phyloP scores from a whole-genome alignment of 2,113 vertebrate species.

The Lathamus discolor region DNA sequence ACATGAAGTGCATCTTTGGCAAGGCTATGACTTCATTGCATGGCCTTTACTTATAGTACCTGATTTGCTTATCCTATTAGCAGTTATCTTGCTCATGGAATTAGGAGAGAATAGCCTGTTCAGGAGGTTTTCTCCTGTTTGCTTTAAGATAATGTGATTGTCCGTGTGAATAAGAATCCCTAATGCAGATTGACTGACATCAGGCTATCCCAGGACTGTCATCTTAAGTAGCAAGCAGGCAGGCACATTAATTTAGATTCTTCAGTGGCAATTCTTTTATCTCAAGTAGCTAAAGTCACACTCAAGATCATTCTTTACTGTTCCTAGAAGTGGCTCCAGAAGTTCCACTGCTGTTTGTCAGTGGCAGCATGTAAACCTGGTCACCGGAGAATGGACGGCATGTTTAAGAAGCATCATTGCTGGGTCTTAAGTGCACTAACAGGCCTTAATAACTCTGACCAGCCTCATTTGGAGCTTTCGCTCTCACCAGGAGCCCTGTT shows the following conservation, averaged over 20 bases:
- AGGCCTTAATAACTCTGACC: background rate
- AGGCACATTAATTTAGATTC: background rate
- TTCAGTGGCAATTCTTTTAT: background rate
- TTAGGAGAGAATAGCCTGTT: background rate
- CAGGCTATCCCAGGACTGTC: background rate
- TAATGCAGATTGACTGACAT: background rate
- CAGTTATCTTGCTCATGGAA: background rate
- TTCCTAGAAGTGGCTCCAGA: background rate
- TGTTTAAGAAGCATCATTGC: background rate
- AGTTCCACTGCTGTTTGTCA: background rate
- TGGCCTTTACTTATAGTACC: background rate
- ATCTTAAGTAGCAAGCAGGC: background rate
- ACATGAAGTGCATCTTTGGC: background rate
- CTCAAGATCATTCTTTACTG: background rate
- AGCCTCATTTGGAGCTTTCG: background rate
- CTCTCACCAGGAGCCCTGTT: background rate
- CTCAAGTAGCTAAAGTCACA: background rate
- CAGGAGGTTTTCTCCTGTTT: background rate
- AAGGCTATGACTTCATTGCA: background rate
- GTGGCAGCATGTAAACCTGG: background rate
- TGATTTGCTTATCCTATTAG: conserved; percentile 5
- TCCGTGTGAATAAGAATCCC: background rate
- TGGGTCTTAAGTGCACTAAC: background rate
- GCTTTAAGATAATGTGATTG: background rate
- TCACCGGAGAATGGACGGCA: background rate